Base-by-base conservation (phyloP, 2,113 vertebrate genomes). In the Eulemur rufifrons region DNA sequence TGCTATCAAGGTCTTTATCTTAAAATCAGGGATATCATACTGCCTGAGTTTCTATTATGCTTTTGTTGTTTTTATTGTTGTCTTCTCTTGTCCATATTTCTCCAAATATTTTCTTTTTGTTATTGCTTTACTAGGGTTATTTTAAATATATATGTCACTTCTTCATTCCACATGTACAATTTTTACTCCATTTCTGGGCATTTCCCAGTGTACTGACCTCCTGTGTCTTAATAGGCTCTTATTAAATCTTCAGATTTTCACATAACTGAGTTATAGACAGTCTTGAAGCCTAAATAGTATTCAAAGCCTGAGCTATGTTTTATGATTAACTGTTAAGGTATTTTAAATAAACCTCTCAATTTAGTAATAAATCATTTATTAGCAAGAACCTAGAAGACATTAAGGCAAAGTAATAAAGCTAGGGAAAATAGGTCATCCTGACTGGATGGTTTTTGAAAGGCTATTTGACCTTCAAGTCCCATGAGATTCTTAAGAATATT, bases 331-430 rank as follows among this genome's bases (percentile, higher is more conserved):
- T 85, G 29, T 68, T 64, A 23, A 90, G 84, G 74, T 59, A 61
- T 50, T 42, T 96, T 85, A 29, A 80, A 11, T 11, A 94, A 73
- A 59, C 0, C 0, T 1, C 4, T 93, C 5, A 25, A 34, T 86
- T 77, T 73, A 63, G 5, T 84, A 74, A 84, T 80, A 83, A 86
- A 82, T 84, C 11, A 59, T 64, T 81, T 78, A 82, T 73, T 68
- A 27, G 17, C 5, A 37, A 83, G 5, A 6, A 10, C 10, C 23
- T 93, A 14, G 8, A 91, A 59, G 17, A 64, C 0, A 76, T 6
- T 42, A 27, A 0, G 21, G 10, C 25, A 54, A 1, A 68, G 23
- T 50, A 68, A 78, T 82, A 81, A 50, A 68, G 1, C 25, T 8
- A 64, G 8, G 6, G 2, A 14, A 66, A 29, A 2, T 21, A 74